Evolutionary conservation across 2,113 vertebrate species (phyloP), one percentile per base, ranked within the genome.

Genomic region (Calypte anna): DNA sequence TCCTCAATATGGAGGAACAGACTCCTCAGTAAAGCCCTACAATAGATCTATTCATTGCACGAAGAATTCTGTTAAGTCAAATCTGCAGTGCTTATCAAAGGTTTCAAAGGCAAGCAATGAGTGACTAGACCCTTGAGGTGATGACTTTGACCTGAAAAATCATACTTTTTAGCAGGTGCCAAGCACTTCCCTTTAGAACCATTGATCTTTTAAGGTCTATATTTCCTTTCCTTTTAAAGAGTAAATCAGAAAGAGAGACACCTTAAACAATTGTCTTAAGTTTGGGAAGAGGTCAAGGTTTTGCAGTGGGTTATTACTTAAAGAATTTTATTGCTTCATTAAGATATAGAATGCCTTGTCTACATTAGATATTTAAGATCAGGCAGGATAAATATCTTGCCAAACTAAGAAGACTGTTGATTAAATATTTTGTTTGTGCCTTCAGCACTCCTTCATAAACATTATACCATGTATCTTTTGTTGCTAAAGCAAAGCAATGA

Each of bases 401-500:
- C 23, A 72, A 59, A 64, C 28, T 27, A 81, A 85, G 3, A 36
- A 55, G 75, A 2, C 2, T 44, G 9, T 72, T 55, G 44, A 84
- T 54, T 48, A 86, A 79, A 58, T 38, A 50, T 11, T 13, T 61
- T 33, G 5, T 12, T 63, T 23, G 8, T 67, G 27, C 10, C 31
- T 84, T 82, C 18, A 10, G 19, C 11, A 36, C 3, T 82, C 7
- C 23, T 7, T 63, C 54, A 33, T 63, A 85, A 81, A 30, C 4
- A 67, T 70, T 82, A 21, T 40, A 44, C 20, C 7, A 1, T n/a
- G 15, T 43, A 68, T 80, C 30, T 85, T 81, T 82, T 72, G 75
- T 61, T 36, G 23, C 48, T 84, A 92, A 96, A 91, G 38, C 15
- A 92, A 91, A 94, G 19, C 78, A 93, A 17, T 76, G 50, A 94